These are phyloP conservation scores for Dromaius novaehollandiae DNA, from an alignment of 2,113 vertebrate genomes.

Conservation along the genomic window DNA sequence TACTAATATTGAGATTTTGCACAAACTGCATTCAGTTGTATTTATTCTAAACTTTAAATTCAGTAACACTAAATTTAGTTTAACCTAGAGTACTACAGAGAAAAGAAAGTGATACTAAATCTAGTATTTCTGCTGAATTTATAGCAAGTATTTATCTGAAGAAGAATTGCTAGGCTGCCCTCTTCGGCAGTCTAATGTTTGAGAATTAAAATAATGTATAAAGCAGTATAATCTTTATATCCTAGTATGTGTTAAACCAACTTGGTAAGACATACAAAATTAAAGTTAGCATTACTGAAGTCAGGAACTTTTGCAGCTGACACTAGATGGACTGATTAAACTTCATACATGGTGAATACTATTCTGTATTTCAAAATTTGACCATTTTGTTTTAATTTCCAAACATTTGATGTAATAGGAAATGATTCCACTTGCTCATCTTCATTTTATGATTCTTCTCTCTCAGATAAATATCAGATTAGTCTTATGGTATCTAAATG, in stretches of 20 bases:
- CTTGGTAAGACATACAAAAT: background rate
- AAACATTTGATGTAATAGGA: background rate
- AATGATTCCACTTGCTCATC: background rate
- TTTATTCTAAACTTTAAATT: background rate
- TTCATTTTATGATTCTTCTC: background rate
- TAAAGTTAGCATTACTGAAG: background rate
- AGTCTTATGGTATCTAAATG: background rate
- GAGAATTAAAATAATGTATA: background rate
- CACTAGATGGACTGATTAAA: background rate
- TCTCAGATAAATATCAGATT: background rate
- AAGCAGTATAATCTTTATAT: background rate
- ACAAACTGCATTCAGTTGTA: background rate
- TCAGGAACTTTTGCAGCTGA: background rate
- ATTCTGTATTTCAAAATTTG: background rate
- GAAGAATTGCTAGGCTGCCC: background rate
- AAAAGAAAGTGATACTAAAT: background rate
- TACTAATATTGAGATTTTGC: constrained; percentile 16
- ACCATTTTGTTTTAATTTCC: constrained; percentile 1
- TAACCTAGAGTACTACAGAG: background rate
- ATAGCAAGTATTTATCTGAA: background rate
- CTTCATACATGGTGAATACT: background rate
- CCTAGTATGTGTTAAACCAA: background rate
- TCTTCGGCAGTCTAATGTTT: background rate
- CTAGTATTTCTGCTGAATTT: background rate
- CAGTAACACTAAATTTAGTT: background rate